phyloP scores from a whole-genome alignment of 1,140 invertebrate species.

The Teleogryllus occipitalis region DNA sequence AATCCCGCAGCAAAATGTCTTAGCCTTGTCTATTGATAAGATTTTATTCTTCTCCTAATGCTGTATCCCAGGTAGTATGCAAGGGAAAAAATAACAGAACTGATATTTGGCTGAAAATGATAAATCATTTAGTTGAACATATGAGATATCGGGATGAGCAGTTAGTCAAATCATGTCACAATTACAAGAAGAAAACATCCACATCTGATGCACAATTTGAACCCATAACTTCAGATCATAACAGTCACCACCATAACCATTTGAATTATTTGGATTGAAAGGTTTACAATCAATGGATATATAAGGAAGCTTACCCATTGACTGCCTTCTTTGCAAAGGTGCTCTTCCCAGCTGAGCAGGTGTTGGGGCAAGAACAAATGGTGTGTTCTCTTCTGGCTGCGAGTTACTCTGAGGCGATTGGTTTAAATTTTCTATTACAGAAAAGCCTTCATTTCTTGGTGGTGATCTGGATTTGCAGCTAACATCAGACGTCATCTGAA shows the following conservation, averaged over 20 bases:
- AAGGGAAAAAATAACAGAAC: no score
- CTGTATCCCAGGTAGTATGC: no score
- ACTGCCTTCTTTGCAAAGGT: conserved; percentile 73
- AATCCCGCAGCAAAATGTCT: no score
- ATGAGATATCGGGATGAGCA: no score
- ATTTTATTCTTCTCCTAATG: no score
- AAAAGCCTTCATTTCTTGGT: conserved; percentile 12
- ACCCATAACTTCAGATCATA: not conserved
- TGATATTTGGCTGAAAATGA: no score
- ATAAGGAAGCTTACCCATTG: conserved; percentile 48
- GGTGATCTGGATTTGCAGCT: not conserved
- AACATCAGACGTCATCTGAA: not conserved
- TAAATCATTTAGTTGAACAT: no score
- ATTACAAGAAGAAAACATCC: no score
- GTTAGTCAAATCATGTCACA: no score
- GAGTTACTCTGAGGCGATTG: not conserved
- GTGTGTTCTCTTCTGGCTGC: conserved; percentile 36
- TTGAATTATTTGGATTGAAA: not conserved
- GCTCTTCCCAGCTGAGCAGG: conserved; percentile 84
- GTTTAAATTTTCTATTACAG: conserved; percentile 12
- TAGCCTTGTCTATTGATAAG: no score
- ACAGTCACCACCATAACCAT: not conserved
- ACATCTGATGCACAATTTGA: no score
- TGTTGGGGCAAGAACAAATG: conserved; percentile 82
- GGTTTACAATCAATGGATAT: not conserved